Percentiles rank a stretch among this genome's conserved stretches.
phyloP scores from a whole-genome alignment of 2,113 vertebrate genomes.

The Vireo altiloquus region DNA sequence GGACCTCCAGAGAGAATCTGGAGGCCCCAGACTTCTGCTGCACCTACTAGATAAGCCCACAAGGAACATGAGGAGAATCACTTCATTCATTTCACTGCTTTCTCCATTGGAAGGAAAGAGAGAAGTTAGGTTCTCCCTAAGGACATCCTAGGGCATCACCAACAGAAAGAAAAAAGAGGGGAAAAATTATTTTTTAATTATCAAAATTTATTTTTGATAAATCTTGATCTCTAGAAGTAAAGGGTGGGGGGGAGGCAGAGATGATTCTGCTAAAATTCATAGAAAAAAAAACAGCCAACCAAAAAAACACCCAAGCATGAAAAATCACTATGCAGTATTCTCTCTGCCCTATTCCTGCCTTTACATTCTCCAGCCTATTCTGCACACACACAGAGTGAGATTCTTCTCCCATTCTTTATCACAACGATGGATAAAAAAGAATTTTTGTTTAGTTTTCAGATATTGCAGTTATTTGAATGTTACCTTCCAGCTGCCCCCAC shows the following conservation, averaged over 20 bases:
- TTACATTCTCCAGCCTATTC: neutral
- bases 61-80: neutral
- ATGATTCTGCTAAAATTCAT: neutral
- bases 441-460: neutral
- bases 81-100: neutral
- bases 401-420: neutral
- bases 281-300: neutral
- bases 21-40: neutral
- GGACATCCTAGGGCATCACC: neutral
- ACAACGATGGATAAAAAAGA: neutral
- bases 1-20: neutral
- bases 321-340: neutral
- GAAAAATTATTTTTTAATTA: neutral
- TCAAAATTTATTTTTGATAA: too few relatives aligned
- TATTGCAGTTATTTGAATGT: neutral
- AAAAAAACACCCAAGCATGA: neutral
- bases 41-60: neutral
- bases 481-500: neutral
- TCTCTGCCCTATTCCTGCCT: neutral
- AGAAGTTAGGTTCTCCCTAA: neutral
- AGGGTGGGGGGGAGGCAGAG: accelerated
- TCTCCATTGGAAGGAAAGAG: neutral
- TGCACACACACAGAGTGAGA: neutral
- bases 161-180: neutral
- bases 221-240: neutral